Evolutionary conservation across 2,113 vertebrate species (phyloP).

Genomic region (Colius striatus): DNA sequence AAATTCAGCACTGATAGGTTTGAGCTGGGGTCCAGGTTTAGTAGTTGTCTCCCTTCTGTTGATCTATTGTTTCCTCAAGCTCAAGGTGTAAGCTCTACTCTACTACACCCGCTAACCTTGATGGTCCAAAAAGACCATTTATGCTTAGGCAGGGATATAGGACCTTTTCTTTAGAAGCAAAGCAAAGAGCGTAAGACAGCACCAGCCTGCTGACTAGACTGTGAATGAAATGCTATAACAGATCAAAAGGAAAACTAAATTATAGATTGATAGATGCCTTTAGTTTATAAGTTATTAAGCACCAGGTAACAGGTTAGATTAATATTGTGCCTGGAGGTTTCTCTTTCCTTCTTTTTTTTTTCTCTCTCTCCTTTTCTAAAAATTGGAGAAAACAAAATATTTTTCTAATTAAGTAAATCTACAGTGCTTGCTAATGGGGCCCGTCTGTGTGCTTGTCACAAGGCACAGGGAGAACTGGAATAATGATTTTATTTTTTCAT

Average conservation of each 20-base stretch:
- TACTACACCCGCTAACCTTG: neutral
- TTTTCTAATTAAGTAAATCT: constrained; percentile 89
- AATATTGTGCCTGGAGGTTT: constrained; percentile 78
- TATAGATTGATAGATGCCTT: constrained; percentile 64
- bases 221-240: neutral
- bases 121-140: neutral
- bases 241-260: constrained; percentile 60
- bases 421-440: constrained; percentile 78
- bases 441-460: constrained; percentile 78
- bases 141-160: neutral
- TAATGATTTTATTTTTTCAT: constrained; percentile 88
- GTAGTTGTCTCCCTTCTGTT: neutral
- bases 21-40: neutral
- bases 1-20: rapidly evolving
- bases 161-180: neutral
- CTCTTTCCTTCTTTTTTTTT: neutral
- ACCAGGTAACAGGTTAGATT: constrained; percentile 82
- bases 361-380: constrained; percentile 8
- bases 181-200: constrained; percentile 9
- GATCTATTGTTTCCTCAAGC: neutral
- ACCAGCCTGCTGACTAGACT: neutral
- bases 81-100: neutral
- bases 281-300: constrained; percentile 74
- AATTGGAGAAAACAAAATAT: constrained; percentile 83
- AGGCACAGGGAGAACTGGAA: constrained; percentile 75